A percentile compares a stretch with the other conserved stretches of the same genome.
Conservation (phyloP, 37 sponge, comb jelly and placozoan genomes). For the Bolinopsis microptera region DNA sequence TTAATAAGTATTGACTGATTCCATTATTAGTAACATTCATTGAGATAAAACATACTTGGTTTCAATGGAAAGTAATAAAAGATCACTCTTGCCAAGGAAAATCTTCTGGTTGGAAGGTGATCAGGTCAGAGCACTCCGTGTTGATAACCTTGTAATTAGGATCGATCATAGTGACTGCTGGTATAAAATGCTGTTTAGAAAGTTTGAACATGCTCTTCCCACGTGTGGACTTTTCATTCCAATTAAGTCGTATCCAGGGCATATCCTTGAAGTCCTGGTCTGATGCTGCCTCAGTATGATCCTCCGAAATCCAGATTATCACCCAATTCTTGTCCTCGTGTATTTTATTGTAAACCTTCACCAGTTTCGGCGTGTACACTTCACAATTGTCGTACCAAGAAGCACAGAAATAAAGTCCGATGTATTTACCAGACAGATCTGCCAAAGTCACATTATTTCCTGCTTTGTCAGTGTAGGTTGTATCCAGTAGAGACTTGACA, state of each 20-base stretch:
- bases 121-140: neutral
- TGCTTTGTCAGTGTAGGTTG: conserved; percentile 15
- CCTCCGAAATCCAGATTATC: neutral
- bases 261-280: neutral
- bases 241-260: neutral
- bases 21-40: no score
- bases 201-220: neutral
- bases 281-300: neutral
- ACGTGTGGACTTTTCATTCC: neutral
- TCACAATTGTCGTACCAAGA: neutral
- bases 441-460: neutral
- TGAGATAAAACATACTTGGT: no score
- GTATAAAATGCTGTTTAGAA: neutral
- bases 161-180: neutral
- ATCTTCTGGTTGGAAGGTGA: neutral
- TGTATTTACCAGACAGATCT: conserved; percentile 4
- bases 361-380: neutral
- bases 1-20: no score
- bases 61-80: no score
- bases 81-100: no score
- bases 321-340: neutral
- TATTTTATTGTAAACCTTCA: neutral
- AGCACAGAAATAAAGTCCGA: conserved; percentile 9
- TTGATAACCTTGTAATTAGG: neutral
- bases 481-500: neutral